These are phyloP conservation scores for Cyclargus thomasi DNA, from an alignment of 1,140 invertebrate species.

Conservation along the genomic window DNA sequence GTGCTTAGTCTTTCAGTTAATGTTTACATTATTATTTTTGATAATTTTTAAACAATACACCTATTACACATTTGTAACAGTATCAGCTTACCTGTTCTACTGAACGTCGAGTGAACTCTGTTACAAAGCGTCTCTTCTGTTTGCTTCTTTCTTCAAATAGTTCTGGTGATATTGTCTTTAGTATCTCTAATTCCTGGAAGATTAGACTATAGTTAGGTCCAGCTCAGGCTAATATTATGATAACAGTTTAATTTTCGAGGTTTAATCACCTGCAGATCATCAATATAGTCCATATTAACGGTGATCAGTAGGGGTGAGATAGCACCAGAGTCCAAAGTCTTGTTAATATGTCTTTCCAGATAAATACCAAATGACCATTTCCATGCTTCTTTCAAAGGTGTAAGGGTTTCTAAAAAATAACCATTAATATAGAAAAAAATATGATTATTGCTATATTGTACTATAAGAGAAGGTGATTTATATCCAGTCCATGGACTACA, in stretches of 20 bases:
- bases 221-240: no score
- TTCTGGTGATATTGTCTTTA: conserved; percentile 48
- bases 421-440: conserved; percentile 7
- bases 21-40: no score
- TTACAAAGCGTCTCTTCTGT: conserved; percentile 47
- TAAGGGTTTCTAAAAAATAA: conserved; percentile 37
- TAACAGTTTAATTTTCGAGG: no score
- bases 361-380: conserved; percentile 57
- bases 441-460: no score
- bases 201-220: not conserved
- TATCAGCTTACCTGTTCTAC: conserved; percentile 41
- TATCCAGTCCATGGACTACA: no score
- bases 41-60: no score
- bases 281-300: conserved; percentile 54
- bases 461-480: no score
- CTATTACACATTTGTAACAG: not conserved
- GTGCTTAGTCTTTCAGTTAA: no score
- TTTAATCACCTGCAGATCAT: conserved; percentile 49
- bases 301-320: conserved; percentile 59
- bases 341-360: conserved; percentile 37
- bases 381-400: conserved; percentile 64
- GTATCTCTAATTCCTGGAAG: conserved; percentile 56
- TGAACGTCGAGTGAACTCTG: conserved; percentile 54
- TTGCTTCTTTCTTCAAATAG: conserved; percentile 44
- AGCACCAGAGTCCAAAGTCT: conserved; percentile 53